Conservation (phyloP, 1,140 invertebrate genomes). For the Hylaeus anthracinus region DNA sequence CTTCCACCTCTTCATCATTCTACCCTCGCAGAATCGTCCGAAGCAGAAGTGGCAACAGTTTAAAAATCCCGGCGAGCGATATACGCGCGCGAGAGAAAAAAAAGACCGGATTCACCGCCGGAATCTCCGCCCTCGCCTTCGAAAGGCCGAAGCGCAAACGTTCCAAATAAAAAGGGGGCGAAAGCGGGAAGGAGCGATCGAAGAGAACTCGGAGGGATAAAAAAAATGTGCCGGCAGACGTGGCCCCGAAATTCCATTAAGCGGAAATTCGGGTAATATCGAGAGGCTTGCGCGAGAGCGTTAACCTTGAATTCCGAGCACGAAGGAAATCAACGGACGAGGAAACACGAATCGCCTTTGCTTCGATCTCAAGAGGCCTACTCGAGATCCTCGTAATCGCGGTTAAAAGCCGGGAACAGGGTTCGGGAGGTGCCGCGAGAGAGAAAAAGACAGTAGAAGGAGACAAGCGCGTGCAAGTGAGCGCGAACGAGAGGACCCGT, state of each 20-base stretch:
- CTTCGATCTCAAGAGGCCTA: slow-evolving; percentile 56
- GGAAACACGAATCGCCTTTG: slow-evolving; percentile 49
- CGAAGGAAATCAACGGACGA: slow-evolving; percentile 28
- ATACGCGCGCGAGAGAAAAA: slow-evolving; percentile 5
- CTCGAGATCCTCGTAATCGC: slow-evolving; percentile 68
- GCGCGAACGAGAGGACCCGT: slow-evolving; percentile 2
- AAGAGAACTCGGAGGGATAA: background rate
- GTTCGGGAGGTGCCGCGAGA: background rate
- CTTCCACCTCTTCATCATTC: no score
- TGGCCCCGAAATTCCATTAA: slow-evolving; percentile 43
- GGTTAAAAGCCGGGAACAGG: slow-evolving; percentile 64
- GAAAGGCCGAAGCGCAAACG: slow-evolving; percentile 11
- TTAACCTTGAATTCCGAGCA: slow-evolving; percentile 51
- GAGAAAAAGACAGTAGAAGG: slow-evolving; percentile 38
- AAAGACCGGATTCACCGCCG: background rate
- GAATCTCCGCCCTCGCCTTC: slow-evolving; percentile 11
- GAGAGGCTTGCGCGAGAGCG: slow-evolving; percentile 20
- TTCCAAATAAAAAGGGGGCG: slow-evolving; percentile 14
- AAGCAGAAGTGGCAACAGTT: background rate
- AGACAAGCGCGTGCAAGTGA: slow-evolving; percentile 35
- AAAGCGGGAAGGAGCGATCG: slow-evolving; percentile 41
- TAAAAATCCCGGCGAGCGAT: slow-evolving; percentile 22
- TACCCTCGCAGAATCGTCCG: background rate
- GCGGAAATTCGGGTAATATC: slow-evolving; percentile 49
- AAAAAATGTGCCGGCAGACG: slow-evolving; percentile 7